phyloP scores from a whole-genome alignment of 2,888 invertebrate genomes.

The Tridacna crocea region DNA sequence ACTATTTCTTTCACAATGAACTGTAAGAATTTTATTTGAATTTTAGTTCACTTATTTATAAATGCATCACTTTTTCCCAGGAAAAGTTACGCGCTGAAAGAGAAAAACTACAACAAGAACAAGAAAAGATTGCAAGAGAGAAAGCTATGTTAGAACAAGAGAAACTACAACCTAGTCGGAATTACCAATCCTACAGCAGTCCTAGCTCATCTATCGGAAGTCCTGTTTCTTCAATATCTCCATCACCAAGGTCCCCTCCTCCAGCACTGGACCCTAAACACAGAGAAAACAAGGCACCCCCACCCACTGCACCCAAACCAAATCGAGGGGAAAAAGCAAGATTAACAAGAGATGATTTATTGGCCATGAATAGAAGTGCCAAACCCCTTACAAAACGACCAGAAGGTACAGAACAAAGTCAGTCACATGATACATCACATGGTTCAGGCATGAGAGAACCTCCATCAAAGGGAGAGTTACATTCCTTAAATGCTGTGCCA shows the following conservation, averaged over 20 bases:
- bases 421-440: conserved; percentile 23
- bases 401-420: conserved; percentile 26
- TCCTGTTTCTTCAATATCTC: conserved; percentile 39
- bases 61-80: conserved; percentile 13
- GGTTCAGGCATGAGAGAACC: conserved; percentile 57
- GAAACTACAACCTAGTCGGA: conserved; percentile 34
- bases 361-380: conserved; percentile 77
- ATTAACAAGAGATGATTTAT: conserved; percentile 73
- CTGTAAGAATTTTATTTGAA: too few relatives aligned
- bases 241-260: conserved; percentile 43
- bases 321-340: conserved; percentile 49
- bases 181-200: conserved; percentile 30
- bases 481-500: conserved; percentile 78
- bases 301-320: conserved; percentile 56
- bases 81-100: conserved; percentile 65
- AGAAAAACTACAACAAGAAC: conserved; percentile 64
- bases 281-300: conserved; percentile 34
- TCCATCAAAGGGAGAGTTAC: conserved; percentile 69
- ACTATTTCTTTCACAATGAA: too few relatives aligned
- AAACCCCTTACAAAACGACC: conserved; percentile 72
- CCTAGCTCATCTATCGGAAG: conserved; percentile 41
- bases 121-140: conserved; percentile 69
- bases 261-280: conserved; percentile 50
- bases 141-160: conserved; percentile 68
- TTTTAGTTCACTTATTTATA: too few relatives aligned